Conservation (phyloP, 2,888 invertebrate genomes). For the Mamestra brassicae region DNA sequence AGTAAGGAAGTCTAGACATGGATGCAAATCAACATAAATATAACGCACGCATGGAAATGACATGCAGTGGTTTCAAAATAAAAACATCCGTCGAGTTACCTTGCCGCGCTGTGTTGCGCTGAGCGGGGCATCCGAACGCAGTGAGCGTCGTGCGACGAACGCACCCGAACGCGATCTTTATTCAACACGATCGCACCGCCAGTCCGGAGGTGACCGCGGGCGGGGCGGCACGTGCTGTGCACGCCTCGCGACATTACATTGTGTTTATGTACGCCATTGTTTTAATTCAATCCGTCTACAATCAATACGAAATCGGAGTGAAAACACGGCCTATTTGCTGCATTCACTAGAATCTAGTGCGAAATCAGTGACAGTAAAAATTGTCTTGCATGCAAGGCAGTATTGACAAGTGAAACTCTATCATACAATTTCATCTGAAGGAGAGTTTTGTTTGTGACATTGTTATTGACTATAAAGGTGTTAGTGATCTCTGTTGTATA, state of each 20-base stretch:
- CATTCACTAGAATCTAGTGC: slow-evolving; percentile 73
- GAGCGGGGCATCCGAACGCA: slow-evolving; percentile 75
- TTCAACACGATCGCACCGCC: slow-evolving; percentile 72
- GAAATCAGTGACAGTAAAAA: slow-evolving; percentile 74
- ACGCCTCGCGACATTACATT: slow-evolving; percentile 88
- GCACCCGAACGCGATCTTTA: slow-evolving; percentile 86
- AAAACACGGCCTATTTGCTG: slow-evolving; percentile 79
- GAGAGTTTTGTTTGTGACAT: slow-evolving; percentile 81
- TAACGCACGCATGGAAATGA: slow-evolving; percentile 62
- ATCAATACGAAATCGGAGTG: slow-evolving; percentile 85
- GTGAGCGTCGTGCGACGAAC: slow-evolving; percentile 80
- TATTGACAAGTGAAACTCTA: slow-evolving; percentile 90
- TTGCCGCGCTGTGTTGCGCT: slow-evolving; percentile 68
- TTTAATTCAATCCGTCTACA: slow-evolving; percentile 84
- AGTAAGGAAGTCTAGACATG: slow-evolving; percentile 41
- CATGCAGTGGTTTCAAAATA: slow-evolving; percentile 79
- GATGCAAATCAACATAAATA: slow-evolving; percentile 42
- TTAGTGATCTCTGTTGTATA: slow-evolving; percentile 82
- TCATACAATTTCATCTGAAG: slow-evolving; percentile 81
- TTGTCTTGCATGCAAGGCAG: slow-evolving; percentile 78
- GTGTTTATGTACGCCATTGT: slow-evolving; percentile 87
- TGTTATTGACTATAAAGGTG: slow-evolving; percentile 83
- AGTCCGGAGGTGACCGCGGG: slow-evolving; percentile 89
- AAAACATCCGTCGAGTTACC: slow-evolving; percentile 77
- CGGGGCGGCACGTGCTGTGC: slow-evolving; percentile 90